Conservation (phyloP, 1,140 invertebrate genomes). For the Yoshiicerus persimilis region DNA sequence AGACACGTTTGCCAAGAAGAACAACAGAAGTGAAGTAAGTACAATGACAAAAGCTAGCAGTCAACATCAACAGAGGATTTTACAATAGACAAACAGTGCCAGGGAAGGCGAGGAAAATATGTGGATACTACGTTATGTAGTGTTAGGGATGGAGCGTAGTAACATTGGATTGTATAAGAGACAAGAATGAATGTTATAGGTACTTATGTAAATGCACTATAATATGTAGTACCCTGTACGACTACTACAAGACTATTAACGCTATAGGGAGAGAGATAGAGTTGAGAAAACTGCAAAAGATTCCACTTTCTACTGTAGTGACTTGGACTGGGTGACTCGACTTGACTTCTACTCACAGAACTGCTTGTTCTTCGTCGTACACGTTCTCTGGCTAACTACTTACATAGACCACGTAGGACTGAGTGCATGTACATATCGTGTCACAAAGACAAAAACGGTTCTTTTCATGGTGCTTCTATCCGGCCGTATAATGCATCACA, state of each 20-base stretch:
- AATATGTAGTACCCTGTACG: background rate
- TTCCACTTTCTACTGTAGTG: background rate
- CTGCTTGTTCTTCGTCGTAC: background rate
- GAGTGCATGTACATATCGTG: background rate
- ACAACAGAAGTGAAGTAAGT: background rate
- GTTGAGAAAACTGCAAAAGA: background rate
- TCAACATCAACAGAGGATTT: conserved; percentile 2
- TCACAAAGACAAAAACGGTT: background rate
- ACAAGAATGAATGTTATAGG: background rate
- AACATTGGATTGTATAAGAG: background rate
- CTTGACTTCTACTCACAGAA: background rate
- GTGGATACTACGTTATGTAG: background rate
- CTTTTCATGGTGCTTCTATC: background rate
- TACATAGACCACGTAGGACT: background rate
- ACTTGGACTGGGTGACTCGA: background rate
- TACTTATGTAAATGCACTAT: background rate
- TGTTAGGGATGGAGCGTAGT: background rate
- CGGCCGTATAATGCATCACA: background rate
- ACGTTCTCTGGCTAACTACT: background rate
- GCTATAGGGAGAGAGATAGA: background rate
- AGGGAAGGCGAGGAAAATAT: too few species aligned
- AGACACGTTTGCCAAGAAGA: background rate
- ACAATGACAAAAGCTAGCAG: background rate
- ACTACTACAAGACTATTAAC: background rate
- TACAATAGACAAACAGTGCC: background rate